These are phyloP conservation scores for Drosophila emarginata DNA, from an alignment of 2,888 invertebrate genomes.

Conservation along the genomic window DNA sequence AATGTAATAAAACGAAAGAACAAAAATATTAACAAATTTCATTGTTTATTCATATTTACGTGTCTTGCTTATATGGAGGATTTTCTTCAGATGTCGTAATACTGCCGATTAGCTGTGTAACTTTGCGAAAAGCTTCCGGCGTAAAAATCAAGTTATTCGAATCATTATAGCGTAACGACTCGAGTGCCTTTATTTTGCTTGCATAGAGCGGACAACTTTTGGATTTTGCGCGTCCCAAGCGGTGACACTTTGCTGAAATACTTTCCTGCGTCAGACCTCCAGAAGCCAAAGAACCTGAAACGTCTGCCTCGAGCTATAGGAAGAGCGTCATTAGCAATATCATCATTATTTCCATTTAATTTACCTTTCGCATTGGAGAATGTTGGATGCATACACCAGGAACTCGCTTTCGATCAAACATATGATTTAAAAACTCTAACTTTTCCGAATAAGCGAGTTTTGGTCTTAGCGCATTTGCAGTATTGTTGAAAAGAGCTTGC, in stretches of 20 bases:
- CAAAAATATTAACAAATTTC: neutral
- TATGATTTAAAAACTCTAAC: constrained; percentile 50
- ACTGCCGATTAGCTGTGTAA: constrained; percentile 18
- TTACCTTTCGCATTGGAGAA: constrained; percentile 17
- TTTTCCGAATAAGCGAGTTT: constrained; percentile 42
- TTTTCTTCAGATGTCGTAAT: no score
- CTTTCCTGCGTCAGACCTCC: constrained; percentile 7
- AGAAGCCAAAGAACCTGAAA: neutral
- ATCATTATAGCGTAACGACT: constrained; percentile 33
- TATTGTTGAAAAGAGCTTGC: constrained; percentile 32
- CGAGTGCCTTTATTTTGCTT: constrained; percentile 39
- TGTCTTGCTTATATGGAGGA: neutral
- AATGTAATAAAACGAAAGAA: constrained; percentile 8
- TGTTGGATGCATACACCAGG: neutral
- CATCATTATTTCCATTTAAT: neutral
- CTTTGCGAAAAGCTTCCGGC: constrained; percentile 42
- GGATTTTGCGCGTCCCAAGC: constrained; percentile 22
- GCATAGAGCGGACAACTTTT: constrained; percentile 4
- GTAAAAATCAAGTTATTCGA: constrained; percentile 34
- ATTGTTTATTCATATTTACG: neutral
- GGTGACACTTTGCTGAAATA: constrained; percentile 16
- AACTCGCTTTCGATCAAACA: constrained; percentile 33
- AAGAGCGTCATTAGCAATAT: neutral
- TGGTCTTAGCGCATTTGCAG: neutral
- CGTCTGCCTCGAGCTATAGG: neutral